Base-by-base conservation (phyloP, 30 jellyfish, hydroid and myxozoan species). In the Cassiopea andromeda region DNA sequence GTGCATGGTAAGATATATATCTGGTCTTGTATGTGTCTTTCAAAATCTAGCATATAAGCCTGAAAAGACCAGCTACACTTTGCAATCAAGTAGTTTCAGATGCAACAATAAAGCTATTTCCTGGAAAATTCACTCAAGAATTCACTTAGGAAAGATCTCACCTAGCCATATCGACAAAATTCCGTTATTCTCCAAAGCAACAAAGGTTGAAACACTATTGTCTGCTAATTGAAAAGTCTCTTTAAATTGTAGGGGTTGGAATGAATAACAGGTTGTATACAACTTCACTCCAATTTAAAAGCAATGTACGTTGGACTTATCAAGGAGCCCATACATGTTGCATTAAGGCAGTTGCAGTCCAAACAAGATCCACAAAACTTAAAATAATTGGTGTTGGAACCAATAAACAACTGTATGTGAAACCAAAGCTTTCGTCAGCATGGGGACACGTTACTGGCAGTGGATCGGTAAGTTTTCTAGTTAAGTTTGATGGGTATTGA, bases 311-410 rank as follows among this genome's bases (percentile, higher is more conserved):
- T 27, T 72, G 81, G 81, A 72, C 3, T n/a, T 43, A 1, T n/a
- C 81, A 14, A 15, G 81, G 81, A 12, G 2, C 60, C 49, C 81
- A 72, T n/a, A 72, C 81, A 72, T 72, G 81, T 38, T 72, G 81
- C 49, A 2, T 72, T 12, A 72, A 72, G 57, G 19, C 81, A 17
- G 81, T 72, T 5, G 60, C 46, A 9, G 81, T 43, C 4, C 81
- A 72, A 72, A 72, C 6, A 46, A 72, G 49, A 38, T 9, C 81
- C 2, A 58, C 12, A 6, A 14, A 46, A 14, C 19, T 72, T 7
- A 72, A 43, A 14, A 72, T 72, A 19, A 49, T 72, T 46, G 81
- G 57, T 12, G 12, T 72, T n/a, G 81, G 81, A 17, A n/a, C 15
- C 48, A 72, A 72, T 14, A 72, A 72, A 38, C 58, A 72, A 58